Conservation (phyloP, 2,113 vertebrate species). For the Caloenas nicobarica region DNA sequence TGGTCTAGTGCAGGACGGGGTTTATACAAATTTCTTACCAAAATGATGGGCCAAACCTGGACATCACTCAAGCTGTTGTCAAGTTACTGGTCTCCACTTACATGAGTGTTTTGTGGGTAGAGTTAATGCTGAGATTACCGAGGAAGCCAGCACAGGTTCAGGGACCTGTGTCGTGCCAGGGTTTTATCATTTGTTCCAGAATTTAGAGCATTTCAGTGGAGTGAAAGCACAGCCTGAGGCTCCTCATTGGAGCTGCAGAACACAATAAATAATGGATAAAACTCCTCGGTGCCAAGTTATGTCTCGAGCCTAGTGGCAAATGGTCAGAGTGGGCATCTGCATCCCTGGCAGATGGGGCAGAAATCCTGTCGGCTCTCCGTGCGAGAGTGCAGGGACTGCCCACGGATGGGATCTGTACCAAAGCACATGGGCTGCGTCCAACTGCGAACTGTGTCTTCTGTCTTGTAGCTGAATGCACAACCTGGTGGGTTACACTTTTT, state of each 20-base stretch:
- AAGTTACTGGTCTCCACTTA: background rate
- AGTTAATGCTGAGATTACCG: background rate
- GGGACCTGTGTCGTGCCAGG: conserved; percentile 36
- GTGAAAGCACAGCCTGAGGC: conserved; percentile 40
- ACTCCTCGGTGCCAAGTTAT: conserved; percentile 14
- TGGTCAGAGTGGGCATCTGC: background rate
- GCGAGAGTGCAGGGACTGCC: background rate
- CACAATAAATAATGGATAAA: conserved; percentile 58
- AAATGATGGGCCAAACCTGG: background rate
- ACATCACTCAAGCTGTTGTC: background rate
- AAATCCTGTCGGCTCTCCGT: background rate
- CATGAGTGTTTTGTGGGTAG: background rate
- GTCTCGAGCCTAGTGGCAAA: background rate
- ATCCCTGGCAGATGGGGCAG: background rate
- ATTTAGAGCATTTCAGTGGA: conserved; percentile 46
- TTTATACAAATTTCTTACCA: background rate
- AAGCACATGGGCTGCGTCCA: background rate
- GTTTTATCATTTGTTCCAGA: conserved; percentile 57
- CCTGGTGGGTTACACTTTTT: conserved; percentile 9
- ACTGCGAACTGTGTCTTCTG: background rate
- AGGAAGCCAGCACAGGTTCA: conserved; percentile 27
- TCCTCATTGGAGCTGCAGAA: conserved; percentile 37
- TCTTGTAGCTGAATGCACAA: conserved; percentile 15
- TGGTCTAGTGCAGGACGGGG: background rate
- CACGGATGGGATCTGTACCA: background rate